Percentiles rank a stretch among this genome's conserved stretches.
These are phyloP conservation scores for Helleia helle DNA, from an alignment of 2,888 invertebrate genomes.

Conservation along the genomic window DNA sequence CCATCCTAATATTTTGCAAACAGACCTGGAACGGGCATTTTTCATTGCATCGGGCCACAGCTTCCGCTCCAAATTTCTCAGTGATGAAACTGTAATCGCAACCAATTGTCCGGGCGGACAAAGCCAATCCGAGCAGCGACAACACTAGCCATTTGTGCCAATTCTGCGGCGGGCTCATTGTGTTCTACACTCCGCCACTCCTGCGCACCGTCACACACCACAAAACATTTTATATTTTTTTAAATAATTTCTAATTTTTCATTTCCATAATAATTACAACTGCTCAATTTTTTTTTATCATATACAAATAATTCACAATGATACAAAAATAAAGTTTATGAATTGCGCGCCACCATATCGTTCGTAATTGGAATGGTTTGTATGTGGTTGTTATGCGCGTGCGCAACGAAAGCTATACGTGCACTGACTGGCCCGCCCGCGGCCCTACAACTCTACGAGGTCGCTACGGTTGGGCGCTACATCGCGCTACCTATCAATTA, in stretches of 20 bases:
- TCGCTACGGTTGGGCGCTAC: slow-evolving; percentile 58
- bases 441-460: slow-evolving; percentile 47
- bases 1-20: slow-evolving; percentile 20
- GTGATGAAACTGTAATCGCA: slow-evolving; percentile 71
- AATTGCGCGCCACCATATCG: slow-evolving; percentile 30
- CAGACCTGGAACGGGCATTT: slow-evolving; percentile 70
- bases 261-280: slow-evolving; percentile 16
- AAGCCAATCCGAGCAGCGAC: slow-evolving; percentile 70
- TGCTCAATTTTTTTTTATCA: not conserved
- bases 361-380: slow-evolving; percentile 31
- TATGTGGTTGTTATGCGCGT: slow-evolving; percentile 41
- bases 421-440: slow-evolving; percentile 43
- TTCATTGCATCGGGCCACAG: slow-evolving; percentile 64
- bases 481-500: slow-evolving; percentile 15
- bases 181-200: slow-evolving; percentile 42
- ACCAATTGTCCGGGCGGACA: slow-evolving; percentile 71
- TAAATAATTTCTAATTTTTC: too few species aligned
- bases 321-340: slow-evolving; percentile 23
- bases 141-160: slow-evolving; percentile 72
- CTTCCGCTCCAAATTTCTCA: slow-evolving; percentile 72
- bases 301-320: slow-evolving; percentile 12
- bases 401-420: slow-evolving; percentile 54
- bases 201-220: slow-evolving; percentile 39
- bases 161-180: slow-evolving; percentile 66
- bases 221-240: slow-evolving; percentile 33